Percentiles rank a stretch among this genome's conserved stretches.
These are phyloP conservation scores for Zophobas atratus DNA, from an alignment of 1,140 invertebrate genomes.

Conservation along the genomic window DNA sequence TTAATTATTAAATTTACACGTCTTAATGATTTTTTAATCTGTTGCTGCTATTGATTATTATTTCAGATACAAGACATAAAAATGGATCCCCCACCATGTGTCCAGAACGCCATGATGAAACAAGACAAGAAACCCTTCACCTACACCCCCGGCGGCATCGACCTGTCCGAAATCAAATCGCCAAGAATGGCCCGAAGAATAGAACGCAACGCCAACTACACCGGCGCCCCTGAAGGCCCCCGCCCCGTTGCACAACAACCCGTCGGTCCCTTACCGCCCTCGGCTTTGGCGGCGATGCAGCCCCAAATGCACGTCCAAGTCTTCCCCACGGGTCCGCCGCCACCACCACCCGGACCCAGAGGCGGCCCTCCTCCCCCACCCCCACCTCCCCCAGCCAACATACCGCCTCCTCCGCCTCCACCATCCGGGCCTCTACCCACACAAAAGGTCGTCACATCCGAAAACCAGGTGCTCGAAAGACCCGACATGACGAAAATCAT, in stretches of 20 bases:
- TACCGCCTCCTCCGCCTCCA: conserved; percentile 73
- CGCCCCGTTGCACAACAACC: conserved; percentile 64
- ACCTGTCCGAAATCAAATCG: conserved; percentile 90
- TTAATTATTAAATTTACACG: conserved; percentile 13
- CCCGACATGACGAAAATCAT: conserved; percentile 78
- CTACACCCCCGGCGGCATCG: conserved; percentile 92
- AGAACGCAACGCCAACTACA: conserved; percentile 77
- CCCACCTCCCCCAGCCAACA: conserved; percentile 67
- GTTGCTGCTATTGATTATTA: neutral
- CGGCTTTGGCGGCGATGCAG: conserved; percentile 72
- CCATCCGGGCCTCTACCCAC: conserved; percentile 68
- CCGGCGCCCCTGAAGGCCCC: conserved; percentile 69
- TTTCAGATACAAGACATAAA: conserved; percentile 44
- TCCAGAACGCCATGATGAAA: conserved; percentile 94
- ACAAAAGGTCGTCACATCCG: conserved; percentile 67
- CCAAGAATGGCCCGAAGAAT: conserved; percentile 90
- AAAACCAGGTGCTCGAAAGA: conserved; percentile 68
- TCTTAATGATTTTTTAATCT: neutral
- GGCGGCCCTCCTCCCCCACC: conserved; percentile 65
- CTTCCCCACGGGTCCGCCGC: conserved; percentile 74
- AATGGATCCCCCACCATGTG: conserved; percentile 86
- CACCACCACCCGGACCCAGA: conserved; percentile 64
- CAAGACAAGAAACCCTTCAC: conserved; percentile 97
- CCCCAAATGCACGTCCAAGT: conserved; percentile 81
- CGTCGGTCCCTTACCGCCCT: conserved; percentile 68